Conservation (phyloP, 2,888 invertebrate genomes). For the Drosophila anceps region DNA sequence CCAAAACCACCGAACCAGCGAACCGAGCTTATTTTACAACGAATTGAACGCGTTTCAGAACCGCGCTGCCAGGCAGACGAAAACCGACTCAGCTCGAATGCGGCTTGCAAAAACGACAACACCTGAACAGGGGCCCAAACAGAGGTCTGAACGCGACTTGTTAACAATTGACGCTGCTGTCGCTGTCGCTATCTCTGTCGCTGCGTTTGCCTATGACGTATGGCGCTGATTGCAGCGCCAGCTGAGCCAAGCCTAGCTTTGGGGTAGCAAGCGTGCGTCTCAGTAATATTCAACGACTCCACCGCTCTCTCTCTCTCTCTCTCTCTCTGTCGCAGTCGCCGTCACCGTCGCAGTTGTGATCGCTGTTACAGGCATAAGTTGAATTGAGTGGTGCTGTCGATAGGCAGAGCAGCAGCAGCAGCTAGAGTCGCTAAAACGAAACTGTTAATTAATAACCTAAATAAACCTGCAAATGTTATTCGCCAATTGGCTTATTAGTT, state of each 20-base stretch:
- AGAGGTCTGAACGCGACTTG: slow-evolving; percentile 42
- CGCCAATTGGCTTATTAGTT: slow-evolving; percentile 7
- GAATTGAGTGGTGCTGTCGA: slow-evolving; percentile 53
- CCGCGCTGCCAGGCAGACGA: slow-evolving; percentile 83
- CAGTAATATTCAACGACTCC: neutral
- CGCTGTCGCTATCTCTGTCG: slow-evolving; percentile 13
- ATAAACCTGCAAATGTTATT: slow-evolving; percentile 23
- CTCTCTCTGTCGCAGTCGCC: neutral
- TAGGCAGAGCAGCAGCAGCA: slow-evolving; percentile 6
- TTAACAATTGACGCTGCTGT: slow-evolving; percentile 15
- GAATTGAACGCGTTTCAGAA: slow-evolving; percentile 77
- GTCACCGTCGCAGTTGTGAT: slow-evolving; percentile 4
- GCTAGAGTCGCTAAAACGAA: slow-evolving; percentile 23
- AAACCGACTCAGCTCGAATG: slow-evolving; percentile 80
- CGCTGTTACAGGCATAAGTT: slow-evolving; percentile 10
- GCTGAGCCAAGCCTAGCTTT: slow-evolving; percentile 38
- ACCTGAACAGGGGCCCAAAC: slow-evolving; percentile 68
- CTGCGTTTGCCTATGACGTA: slow-evolving; percentile 37
- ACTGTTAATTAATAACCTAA: slow-evolving; percentile 58
- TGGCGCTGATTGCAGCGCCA: slow-evolving; percentile 32
- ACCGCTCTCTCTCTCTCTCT: slow-evolving; percentile 4
- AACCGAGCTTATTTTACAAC: slow-evolving; percentile 29
- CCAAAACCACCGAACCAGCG: slow-evolving; percentile 14
- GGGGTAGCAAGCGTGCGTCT: slow-evolving; percentile 21
- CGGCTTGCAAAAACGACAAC: slow-evolving; percentile 82